phyloP scores from a whole-genome alignment of 1,140 invertebrate genomes.

The Drosophila elegans region DNA sequence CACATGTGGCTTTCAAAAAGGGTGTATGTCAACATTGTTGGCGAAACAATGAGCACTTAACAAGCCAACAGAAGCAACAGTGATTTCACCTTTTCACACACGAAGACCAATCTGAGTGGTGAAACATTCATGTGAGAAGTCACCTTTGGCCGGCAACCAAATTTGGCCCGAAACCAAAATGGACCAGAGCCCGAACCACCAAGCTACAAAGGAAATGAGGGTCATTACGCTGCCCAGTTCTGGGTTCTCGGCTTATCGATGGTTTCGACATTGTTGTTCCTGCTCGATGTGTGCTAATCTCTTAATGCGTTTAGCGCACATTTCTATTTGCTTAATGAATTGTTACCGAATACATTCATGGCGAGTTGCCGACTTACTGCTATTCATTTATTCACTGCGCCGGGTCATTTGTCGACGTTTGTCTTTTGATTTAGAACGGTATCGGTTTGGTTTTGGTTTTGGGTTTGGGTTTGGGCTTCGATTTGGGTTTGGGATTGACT shows the following conservation, averaged over 20 bases:
- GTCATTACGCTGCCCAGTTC: conserved; percentile 76
- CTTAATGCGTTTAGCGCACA: conserved; percentile 83
- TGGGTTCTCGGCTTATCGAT: conserved; percentile 54
- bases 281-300: conserved; percentile 77
- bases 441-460: conserved; percentile 2
- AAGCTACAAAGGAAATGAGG: conserved; percentile 63
- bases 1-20: conserved; percentile 40
- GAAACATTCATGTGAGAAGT: conserved; percentile 56
- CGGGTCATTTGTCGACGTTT: conserved; percentile 80
- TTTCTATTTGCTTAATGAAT: conserved; percentile 84
- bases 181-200: background rate
- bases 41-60: conserved; percentile 75
- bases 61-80: conserved; percentile 59
- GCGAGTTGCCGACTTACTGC: conserved; percentile 53
- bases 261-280: conserved; percentile 35
- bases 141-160: conserved; percentile 62
- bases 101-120: conserved; percentile 25
- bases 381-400: conserved; percentile 66
- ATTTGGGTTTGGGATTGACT: background rate
- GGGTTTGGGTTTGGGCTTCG: background rate
- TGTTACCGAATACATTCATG: conserved; percentile 79
- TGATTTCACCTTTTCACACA: conserved; percentile 73
- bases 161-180: conserved; percentile 50
- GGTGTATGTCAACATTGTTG: conserved; percentile 66
- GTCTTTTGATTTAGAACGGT: conserved; percentile 72